Conservation (phyloP, 2,888 invertebrate species). For the Argynnis bischoffii region DNA sequence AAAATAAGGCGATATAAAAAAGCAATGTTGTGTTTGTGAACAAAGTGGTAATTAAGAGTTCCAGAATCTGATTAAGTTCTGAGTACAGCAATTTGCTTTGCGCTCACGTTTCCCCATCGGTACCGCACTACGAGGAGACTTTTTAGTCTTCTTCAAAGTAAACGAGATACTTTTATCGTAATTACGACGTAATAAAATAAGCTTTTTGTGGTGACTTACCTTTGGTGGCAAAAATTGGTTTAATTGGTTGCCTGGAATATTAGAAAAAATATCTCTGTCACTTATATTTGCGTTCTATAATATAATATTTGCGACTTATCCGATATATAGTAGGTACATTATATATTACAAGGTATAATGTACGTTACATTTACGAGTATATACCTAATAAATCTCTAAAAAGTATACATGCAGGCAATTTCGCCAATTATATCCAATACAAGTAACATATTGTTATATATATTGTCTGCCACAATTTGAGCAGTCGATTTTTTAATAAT, state of each 20-base stretch:
- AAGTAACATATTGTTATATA: too few species aligned
- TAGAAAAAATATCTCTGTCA: neutral
- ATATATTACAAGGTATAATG: too few species aligned
- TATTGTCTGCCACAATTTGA: too few species aligned
- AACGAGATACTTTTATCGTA: conserved; percentile 33
- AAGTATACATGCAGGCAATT: too few species aligned
- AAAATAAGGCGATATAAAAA: neutral
- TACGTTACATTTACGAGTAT: too few species aligned
- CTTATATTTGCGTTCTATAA: neutral
- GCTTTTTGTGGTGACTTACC: conserved; percentile 18
- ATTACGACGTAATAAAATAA: conserved; percentile 34
- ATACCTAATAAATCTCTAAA: too few species aligned
- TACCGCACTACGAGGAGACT: conserved; percentile 12
- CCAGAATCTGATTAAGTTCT: conserved; percentile 34
- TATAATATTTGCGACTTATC: too few species aligned
- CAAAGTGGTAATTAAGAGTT: conserved; percentile 37
- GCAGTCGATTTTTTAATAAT: too few species aligned
- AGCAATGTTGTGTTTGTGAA: conserved; percentile 21
- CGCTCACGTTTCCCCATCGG: conserved; percentile 29
- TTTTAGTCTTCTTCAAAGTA: conserved; percentile 25
- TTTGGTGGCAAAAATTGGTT: conserved; percentile 14
- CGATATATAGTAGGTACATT: too few species aligned
- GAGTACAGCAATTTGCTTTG: conserved; percentile 31
- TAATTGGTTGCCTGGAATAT: conserved; percentile 3
- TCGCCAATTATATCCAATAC: too few species aligned